Evolutionary conservation across 2,113 vertebrate species (phyloP), one percentile per base, ranked within the genome.

Genomic region (Austrofundulus limnaeus): DNA sequence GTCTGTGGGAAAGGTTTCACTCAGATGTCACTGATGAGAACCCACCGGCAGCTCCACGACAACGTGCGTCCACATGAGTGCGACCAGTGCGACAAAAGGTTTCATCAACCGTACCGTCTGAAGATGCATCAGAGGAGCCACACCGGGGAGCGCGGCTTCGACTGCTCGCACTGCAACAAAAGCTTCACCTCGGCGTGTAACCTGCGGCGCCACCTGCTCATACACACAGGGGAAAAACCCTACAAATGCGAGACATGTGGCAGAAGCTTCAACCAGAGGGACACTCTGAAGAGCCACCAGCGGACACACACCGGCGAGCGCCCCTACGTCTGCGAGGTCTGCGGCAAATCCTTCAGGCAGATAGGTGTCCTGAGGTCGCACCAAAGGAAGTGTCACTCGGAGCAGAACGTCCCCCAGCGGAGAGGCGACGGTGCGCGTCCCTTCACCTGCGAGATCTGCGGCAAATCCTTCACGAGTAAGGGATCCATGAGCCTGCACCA

Each of bases 201-300:
- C 70, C 75, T 94, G 59, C 91, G 89, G 59, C 90, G 92, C 8
- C 94, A 95, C 61, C 85, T 93, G 83, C 91, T 90, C 69, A 92
- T 89, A 5, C 90, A 92, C 81, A 91, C 91, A 0, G 91, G 90
- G 0, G 92, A 91, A 7, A 90, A 88, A 47, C 90, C 91, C 0
- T 90, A 73, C 63, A 60, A 66, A 53, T 92, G 91, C 8, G 83
- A 82, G 0, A 83, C 81, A 0, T 92, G 91, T 5, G 87, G 90
- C 5, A 90, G 89, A 43, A 84, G 84, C 78, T 90, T 90, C 75
- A 90, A 88, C 75, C 89, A 91, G 79, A 77, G 61, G 0, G 83
- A 87, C 59, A 89, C 89, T 6, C 82, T 89, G 53, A 87, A 89
- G 6, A 71, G 73, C 43, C 89, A 91, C 15, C 81, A 78, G 70